Base-by-base conservation (phyloP, 2,797 vertebrate genomes). In the Channa striata region DNA sequence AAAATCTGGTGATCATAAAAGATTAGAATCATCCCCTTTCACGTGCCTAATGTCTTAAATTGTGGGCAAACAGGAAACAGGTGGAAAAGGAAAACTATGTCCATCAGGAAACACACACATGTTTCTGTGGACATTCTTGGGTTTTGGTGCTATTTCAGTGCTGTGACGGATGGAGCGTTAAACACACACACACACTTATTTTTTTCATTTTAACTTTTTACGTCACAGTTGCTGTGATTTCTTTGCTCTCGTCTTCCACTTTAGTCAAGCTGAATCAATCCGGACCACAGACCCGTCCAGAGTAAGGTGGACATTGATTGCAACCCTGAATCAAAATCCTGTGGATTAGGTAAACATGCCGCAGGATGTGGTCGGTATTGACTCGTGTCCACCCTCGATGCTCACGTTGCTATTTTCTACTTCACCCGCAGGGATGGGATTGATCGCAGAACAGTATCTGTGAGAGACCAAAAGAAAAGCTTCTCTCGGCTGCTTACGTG, bases 351-450 rank as follows among this genome's bases (percentile, higher is more conserved):
- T 59, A 50, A 77, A 82, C 63, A 71, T 0, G 34, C 74, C 72
- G 61, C 37, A 20, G 46, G 63, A 73, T 51, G 16, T 46, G 51
- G 49, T 70, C 9, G 11, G 67, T 77, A 88, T 83, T 68, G 85
- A 87, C 70, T 71, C 64, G 51, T 68, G 69, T 83, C 72, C 65
- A 60, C 75, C 56, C 65, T 59, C 63, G 21, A 46, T 44, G 30
- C 63, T 70, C 71, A 33, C 67, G 36, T 20, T 30, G 73, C 72
- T 83, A 71, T 84, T 83, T 86, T 68, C 68, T 60, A 43, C 76
- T 69, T 49, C 59, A 50, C 83, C 11, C 3, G 42, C 79, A 78
- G 77, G 47, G 25, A 67, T 61, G 49, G 49, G 30, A 59, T 70
- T 78, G 72, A 83, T 83, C 73, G 67, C 50, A 69, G 66, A 59